A percentile compares a stretch with the other conserved stretches of the same genome.
These are phyloP conservation scores for Anableps anableps DNA, from an alignment of 2,797 vertebrate genomes.

Conservation along the genomic window DNA sequence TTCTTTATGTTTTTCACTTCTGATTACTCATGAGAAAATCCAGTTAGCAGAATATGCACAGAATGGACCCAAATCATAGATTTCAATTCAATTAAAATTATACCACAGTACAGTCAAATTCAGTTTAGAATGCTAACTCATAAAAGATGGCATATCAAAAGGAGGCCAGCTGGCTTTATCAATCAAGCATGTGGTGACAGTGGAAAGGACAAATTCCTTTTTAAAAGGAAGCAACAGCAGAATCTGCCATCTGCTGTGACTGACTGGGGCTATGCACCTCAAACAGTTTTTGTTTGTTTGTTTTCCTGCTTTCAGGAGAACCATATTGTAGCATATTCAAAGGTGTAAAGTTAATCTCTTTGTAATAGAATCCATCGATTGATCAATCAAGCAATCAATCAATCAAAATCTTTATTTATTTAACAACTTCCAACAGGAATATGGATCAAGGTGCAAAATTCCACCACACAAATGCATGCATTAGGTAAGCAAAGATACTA, in stretches of 20 bases:
- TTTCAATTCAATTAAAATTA: too few species aligned
- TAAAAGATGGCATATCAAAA: too few species aligned
- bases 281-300: not conserved
- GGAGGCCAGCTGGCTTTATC: too few species aligned
- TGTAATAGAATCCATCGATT: not conserved
- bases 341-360: not conserved
- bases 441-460: not conserved
- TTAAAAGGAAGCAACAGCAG: too few species aligned
- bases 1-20: not conserved
- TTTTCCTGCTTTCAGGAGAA: not conserved
- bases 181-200: too few species aligned
- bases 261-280: too few species aligned
- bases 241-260: too few species aligned
- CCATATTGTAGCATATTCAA: not conserved
- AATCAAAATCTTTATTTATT: not conserved
- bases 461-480: not conserved
- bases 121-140: too few species aligned
- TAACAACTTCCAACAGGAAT: not conserved
- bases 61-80: too few species aligned
- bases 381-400: not conserved
- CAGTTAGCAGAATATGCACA: not conserved
- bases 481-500: too few species aligned
- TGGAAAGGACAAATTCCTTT: too few species aligned
- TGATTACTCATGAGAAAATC: not conserved
- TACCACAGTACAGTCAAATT: too few species aligned